These are phyloP conservation scores for Gymnorhina tibicen DNA, from an alignment of 2,113 vertebrate genomes.

Conservation along the genomic window DNA sequence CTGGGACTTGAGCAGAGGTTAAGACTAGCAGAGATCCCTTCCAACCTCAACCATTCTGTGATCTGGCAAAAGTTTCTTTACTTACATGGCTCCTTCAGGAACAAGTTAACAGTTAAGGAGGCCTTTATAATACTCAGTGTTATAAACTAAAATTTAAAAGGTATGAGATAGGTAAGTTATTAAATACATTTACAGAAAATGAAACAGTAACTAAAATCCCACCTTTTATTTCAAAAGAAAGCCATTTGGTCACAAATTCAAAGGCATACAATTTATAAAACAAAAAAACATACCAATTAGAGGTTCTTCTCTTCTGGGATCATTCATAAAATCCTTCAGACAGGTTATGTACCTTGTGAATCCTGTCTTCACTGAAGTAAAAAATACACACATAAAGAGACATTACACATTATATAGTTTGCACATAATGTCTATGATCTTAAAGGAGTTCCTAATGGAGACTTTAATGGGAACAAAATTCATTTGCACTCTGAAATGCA, in stretches of 20 bases:
- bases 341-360: background rate
- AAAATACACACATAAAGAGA: background rate
- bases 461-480: background rate
- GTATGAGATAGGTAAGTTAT: background rate
- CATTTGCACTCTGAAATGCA: background rate
- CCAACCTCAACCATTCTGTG: background rate
- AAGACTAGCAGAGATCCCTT: background rate
- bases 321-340: conserved; percentile 58
- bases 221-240: background rate
- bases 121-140: background rate
- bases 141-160: background rate
- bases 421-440: background rate
- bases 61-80: background rate
- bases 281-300: conserved; percentile 34
- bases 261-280: background rate
- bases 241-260: background rate
- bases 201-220: background rate
- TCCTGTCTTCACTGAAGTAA: conserved; percentile 5
- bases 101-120: background rate
- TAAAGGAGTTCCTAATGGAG: background rate
- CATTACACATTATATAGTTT: background rate
- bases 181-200: background rate
- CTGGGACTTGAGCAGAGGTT: background rate
- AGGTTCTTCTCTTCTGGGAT: conserved; percentile 60
- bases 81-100: background rate